Evolutionary conservation across 2,797 vertebrate genomes (phyloP), one percentile per base, ranked within the genome.

Genomic region (Halcyon chelicuti): DNA sequence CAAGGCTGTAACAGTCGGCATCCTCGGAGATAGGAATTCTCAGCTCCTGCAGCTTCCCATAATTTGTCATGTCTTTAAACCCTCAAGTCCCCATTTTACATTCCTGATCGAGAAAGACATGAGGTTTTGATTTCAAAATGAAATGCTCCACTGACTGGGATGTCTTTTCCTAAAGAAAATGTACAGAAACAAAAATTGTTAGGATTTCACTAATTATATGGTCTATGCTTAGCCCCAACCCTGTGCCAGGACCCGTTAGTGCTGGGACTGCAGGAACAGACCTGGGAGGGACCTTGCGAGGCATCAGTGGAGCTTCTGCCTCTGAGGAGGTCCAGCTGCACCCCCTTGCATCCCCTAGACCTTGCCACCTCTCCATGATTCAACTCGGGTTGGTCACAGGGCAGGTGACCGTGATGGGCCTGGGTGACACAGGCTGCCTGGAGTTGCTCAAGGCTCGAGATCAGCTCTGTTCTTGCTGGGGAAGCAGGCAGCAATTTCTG

Each of bases 11-110:
- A 82, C 92, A 85, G 75, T 61, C 44, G 7, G 73, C 90, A 86
- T 95, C 96, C 96, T 91, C 1, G 4, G 95, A 96, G 95, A 94
- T 28, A 60, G 94, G 94, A 93, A 96, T 95, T 91, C 88, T 94
- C 47, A 63, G 74, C 73, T 94, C 93, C 72, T 84, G 54, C 87
- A 97, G 93, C 95, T 95, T 96, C 90, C 86, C 81, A 76, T 70
- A 80, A 91, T 96, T 92, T 94, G 91, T 96, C 92, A 44, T 87
- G 84, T 96, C 92, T 95, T 95, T 91, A 60, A 95, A 88, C 62
- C 74, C 92, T 82, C 19, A 40, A 93, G 79, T 88, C 76, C 85
- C 62, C 76, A 23, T 94, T 94, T 92, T 87, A 57, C 76, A 65
- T 81, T 93, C 70, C 67, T 20, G 3, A 14, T 39, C 33, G 31